phyloP scores from a whole-genome alignment of 2,888 invertebrate genomes.

The Smittia sp. region DNA sequence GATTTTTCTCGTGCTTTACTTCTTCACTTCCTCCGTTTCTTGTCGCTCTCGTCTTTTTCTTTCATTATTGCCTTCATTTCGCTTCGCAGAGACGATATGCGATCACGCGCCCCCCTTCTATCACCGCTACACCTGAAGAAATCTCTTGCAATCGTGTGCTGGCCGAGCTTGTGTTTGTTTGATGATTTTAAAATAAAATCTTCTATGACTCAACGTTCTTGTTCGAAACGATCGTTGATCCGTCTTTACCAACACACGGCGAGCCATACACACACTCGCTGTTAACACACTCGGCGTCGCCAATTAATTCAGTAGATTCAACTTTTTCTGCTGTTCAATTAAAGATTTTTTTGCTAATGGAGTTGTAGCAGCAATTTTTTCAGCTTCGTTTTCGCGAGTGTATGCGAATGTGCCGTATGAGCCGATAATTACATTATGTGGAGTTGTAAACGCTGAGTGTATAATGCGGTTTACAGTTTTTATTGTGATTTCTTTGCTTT shows the following conservation, averaged over 20 bases:
- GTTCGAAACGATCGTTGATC: conserved; percentile 6
- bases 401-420: background rate
- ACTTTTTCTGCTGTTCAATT: background rate
- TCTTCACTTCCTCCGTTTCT: conserved; percentile 8
- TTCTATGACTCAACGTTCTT: conserved; percentile 2
- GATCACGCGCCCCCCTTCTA: conserved; percentile 24
- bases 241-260: background rate
- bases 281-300: too few species aligned
- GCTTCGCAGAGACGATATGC: conserved; percentile 17
- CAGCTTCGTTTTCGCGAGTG: background rate
- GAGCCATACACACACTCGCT: background rate
- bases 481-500: background rate
- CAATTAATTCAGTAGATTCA: background rate
- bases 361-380: background rate
- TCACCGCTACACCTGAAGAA: conserved; percentile 17
- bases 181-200: background rate
- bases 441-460: background rate
- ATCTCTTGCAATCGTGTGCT: background rate
- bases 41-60: conserved; percentile 20
- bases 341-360: background rate
- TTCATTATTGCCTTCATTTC: conserved; percentile 25
- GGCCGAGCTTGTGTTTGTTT: background rate
- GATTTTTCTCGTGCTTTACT: conserved; percentile 31
- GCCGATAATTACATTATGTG: background rate
- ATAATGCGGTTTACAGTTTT: background rate